Base-by-base conservation (phyloP, 2,113 vertebrate genomes). In the Psephotus haematonotus region DNA sequence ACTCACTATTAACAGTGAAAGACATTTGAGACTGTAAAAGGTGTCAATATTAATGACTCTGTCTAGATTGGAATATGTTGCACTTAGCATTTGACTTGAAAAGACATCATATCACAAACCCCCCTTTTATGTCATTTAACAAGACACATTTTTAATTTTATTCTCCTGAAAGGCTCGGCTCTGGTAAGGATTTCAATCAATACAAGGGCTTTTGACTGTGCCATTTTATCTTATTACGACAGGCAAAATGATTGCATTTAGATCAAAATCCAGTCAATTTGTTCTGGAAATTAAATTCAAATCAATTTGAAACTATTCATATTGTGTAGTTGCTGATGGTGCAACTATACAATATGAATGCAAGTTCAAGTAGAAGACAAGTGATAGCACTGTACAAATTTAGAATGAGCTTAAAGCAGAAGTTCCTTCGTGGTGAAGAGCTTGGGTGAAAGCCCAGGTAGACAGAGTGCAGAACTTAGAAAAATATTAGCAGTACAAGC, bases 251-350 rank as follows among this genome's bases (percentile, higher is more conserved):
- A 93, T 80, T 85, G 19, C 16, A 19, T 18, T 27, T 89, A 78
- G 76, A 92, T 85, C 57, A 92, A 88, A 96, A 93, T 63, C 44
- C 62, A 74, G 53, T 47, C 75, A 20, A 27, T 88, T 85, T 87
- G 74, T 81, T 90, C 77, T 92, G 63, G 50, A 92, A 93, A 95
- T 93, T 70, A 88, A 94, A 82, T 88, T 71, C 35, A 69, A 93
- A 92, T 80, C 47, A 65, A 53, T 92, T 72, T 89, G 72, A 83
- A 95, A 57, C 28, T 46, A 14, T 57, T 83, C 22, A 28, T 55
- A 27, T 72, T 41, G 33, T 29, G 16, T 4, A 50, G 77, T 9
- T 55, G 64, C 74, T 63, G 68, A 39, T 46, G 59, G 71, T 24
- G n/a, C 16, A 35, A 35, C 57, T 10, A 59, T 35, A n/a, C 57